Evolutionary conservation across 2,888 invertebrate species (phyloP), one percentile per base, ranked within the genome.

Genomic region (Eurytoma californica): DNA sequence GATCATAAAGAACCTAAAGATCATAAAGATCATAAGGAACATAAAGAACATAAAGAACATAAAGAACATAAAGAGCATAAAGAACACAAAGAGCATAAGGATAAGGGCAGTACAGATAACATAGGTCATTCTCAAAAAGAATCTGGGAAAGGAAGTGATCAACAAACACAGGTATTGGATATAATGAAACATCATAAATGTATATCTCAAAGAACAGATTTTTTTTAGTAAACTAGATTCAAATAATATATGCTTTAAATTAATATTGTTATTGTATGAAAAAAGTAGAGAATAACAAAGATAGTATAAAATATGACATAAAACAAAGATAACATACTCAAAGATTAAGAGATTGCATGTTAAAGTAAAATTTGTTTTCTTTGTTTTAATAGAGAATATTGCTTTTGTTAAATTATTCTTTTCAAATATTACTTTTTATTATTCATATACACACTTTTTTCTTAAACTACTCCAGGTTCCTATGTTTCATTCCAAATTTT

Each of bases 91-190:
- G 20, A 66, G n/a, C 49, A 61, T 14, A 58, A 53, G 51, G 47
- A 68, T 61, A 53, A 67, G 70, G 70, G 69, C 24, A 81, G 79
- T 75, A 83, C 82, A 4, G 89, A 88, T 65, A 79, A 82, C 1
- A 76, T 79, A 47, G 72, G 79, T 72, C 69, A 79, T 47, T 78
- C 82, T 4, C 80, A 79, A 60, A 88, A 86, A 82, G 86, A 87
- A n/a, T 81, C 82, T 14, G 82, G 80, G 18, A 88, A 88, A 82
- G 69, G 78, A 0, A 88, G 86, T 3, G 88, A 87, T 72, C 85
- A 85, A 24, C 84, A 84, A 51, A 78, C 81, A 58, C 86, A 85
- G 82, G 87, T 88, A 82, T 49, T 76, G 68, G 51, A 78, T 74
- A 70, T 55, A 16, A n/a, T 20, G 12, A 67, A 53, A 13, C 49